A percentile compares a stretch with the other conserved stretches of the same genome.
Evolutionary conservation across 2,113 vertebrate genomes (phyloP).

Genomic region (Cyanistes caeruleus): DNA sequence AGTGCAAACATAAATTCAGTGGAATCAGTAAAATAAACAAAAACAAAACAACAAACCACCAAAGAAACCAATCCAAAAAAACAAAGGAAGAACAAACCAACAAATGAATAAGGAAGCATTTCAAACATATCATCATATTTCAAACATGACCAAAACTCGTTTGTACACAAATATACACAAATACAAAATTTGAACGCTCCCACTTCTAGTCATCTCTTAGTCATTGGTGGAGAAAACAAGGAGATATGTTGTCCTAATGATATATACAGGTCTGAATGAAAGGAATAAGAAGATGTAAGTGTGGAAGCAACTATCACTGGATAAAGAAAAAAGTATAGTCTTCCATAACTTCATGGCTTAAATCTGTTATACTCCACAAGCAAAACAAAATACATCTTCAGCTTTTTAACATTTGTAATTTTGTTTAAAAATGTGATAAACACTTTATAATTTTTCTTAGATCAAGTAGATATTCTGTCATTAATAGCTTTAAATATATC

Average conservation of each 20-base stretch:
- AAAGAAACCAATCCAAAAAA: not conserved
- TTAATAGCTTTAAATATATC: not conserved
- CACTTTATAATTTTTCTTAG: not conserved
- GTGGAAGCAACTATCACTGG: not conserved
- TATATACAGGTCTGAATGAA: not conserved
- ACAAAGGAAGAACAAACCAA: not conserved
- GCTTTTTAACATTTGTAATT: not conserved
- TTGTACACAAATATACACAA: too few species aligned
- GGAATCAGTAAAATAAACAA: not conserved
- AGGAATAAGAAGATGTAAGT: not conserved
- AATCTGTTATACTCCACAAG: not conserved
- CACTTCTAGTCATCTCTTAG: not conserved
- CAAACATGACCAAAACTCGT: not conserved
- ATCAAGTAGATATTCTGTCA: not conserved
- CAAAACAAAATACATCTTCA: not conserved
- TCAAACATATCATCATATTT: not conserved
- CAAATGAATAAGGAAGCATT: not conserved
- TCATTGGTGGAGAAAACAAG: not conserved
- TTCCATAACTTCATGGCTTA: not conserved
- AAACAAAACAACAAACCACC: not conserved
- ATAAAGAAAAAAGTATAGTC: not conserved
- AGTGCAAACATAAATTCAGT: not conserved
- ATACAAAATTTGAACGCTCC: rapidly evolving
- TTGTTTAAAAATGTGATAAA: not conserved
- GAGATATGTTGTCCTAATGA: not conserved